Base-by-base conservation (phyloP, 2,113 vertebrate species). In the Scopus umbretta region DNA sequence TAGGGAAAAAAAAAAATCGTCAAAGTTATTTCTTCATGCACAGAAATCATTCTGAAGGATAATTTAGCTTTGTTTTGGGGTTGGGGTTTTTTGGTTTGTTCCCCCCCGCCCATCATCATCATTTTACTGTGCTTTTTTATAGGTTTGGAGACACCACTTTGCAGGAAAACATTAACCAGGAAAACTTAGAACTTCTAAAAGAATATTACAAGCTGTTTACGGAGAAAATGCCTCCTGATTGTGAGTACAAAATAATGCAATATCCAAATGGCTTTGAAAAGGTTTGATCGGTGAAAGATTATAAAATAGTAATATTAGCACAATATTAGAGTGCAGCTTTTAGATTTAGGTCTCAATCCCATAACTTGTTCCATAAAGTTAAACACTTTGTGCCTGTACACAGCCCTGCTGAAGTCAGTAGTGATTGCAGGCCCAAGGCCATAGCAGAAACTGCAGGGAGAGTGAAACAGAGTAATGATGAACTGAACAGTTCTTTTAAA, bases 71-170 rank as follows among this genome's bases (percentile, higher is more conserved):
- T n/a, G 5, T 25, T 14, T 27, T 63, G 11, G 7, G 19, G 0
- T 42, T 29, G 26, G 50, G 14, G 27, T 52, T 50, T 50, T 50
- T 36, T 3, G 61, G 22, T 42, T 42, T 45, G 65, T n/a, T 84
- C 40, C 40, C 42, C 42, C 42, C 13, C 10, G 6, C 42, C 42
- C 42, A 43, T 43, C 38, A 52, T 43, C 42, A 43, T 43, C 38
- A 52, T 43, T 63, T 66, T 97, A 29, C 55, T 95, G 25, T 97
- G 29, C 25, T 16, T 81, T 92, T 80, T 94, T 90, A 23, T 96
- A 99, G 99, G 97, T 99, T 99, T 97, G 99, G 99, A 84, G 99
- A 99, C 97, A 99, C 99, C 66, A 99, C 99, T 79, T 98, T 99
- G 95, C 99, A 99, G 97, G 99, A 99, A 96, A 98, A 98, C 95